Evolutionary conservation across 2,888 invertebrate genomes (phyloP).

Genomic region (Andrena camellia): DNA sequence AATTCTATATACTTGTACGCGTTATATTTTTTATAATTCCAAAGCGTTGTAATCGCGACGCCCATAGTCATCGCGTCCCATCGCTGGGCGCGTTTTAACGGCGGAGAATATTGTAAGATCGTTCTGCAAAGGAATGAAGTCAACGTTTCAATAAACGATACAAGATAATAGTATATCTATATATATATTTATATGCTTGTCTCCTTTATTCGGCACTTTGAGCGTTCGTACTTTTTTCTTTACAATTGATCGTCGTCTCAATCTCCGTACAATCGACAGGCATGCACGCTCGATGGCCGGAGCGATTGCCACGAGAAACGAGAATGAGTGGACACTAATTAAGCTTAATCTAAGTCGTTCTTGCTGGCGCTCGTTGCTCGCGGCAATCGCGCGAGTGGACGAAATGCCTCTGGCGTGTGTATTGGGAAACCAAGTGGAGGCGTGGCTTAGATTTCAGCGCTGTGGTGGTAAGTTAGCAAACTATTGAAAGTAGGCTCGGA

Average conservation of each 20-base stretch:
- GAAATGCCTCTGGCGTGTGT: constrained; percentile 24
- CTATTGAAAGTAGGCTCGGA: too few species aligned
- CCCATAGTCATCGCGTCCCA: neutral
- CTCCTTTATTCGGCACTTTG: constrained; percentile 71
- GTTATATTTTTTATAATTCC: constrained; percentile 25
- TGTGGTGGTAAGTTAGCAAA: too few species aligned
- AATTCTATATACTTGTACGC: neutral
- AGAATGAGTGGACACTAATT: neutral
- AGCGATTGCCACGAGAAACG: constrained; percentile 21
- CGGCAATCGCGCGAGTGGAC: constrained; percentile 26
- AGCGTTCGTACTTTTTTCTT: constrained; percentile 54
- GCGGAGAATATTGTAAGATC: neutral
- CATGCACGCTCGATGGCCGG: constrained; percentile 25
- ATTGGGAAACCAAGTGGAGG: too few species aligned
- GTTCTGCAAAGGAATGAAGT: neutral
- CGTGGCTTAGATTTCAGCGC: too few species aligned
- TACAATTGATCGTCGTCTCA: constrained; percentile 50
- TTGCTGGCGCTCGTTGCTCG: constrained; percentile 11
- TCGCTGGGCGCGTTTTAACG: neutral
- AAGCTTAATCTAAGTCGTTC: constrained; percentile 4
- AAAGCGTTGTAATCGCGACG: neutral
- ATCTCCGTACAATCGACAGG: constrained; percentile 30
- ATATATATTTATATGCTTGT: constrained; percentile 43
- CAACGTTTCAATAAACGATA: constrained; percentile 1
- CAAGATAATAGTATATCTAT: neutral